Conservation (phyloP, 2,797 vertebrate species). For the Glyptemys insculpta region DNA sequence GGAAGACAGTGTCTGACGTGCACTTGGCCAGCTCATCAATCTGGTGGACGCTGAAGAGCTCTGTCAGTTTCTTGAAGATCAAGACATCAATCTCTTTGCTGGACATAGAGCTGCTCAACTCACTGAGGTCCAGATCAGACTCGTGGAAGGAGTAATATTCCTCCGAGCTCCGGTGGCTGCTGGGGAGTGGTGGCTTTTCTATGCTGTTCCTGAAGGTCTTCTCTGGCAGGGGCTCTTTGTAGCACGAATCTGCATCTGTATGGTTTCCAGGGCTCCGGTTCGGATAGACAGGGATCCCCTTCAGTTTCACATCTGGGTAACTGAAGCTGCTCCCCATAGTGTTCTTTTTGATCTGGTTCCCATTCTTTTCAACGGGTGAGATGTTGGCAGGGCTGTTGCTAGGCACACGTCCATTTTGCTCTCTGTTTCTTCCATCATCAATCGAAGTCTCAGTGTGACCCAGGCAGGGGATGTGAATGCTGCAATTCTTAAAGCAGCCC, state of each 20-base stretch:
- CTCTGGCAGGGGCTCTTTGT: constrained; percentile 75
- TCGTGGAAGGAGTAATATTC: constrained; percentile 91
- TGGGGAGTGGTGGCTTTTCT: constrained; percentile 64
- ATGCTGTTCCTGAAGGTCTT: constrained; percentile 77
- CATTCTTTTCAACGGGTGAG: constrained; percentile 81
- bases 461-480: constrained; percentile 84
- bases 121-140: constrained; percentile 88
- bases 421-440: constrained; percentile 82
- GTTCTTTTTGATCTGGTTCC: constrained; percentile 81
- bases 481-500: constrained; percentile 86
- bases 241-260: constrained; percentile 75
- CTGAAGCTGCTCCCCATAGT: constrained; percentile 92
- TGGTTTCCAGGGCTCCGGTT: constrained; percentile 72
- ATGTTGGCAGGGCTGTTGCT: constrained; percentile 81
- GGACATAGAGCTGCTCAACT: constrained; percentile 91
- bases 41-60: constrained; percentile 97
- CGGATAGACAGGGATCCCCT: constrained; percentile 88
- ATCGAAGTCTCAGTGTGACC: constrained; percentile 86
- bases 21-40: constrained; percentile 98
- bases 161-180: constrained; percentile 82
- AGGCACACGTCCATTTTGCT: constrained; percentile 80
- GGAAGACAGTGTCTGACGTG: constrained; percentile 96
- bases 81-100: constrained; percentile 94
- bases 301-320: constrained; percentile 92
- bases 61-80: constrained; percentile 96